phyloP scores from a whole-genome alignment of 2,113 vertebrate genomes.

The Podiceps cristatus region DNA sequence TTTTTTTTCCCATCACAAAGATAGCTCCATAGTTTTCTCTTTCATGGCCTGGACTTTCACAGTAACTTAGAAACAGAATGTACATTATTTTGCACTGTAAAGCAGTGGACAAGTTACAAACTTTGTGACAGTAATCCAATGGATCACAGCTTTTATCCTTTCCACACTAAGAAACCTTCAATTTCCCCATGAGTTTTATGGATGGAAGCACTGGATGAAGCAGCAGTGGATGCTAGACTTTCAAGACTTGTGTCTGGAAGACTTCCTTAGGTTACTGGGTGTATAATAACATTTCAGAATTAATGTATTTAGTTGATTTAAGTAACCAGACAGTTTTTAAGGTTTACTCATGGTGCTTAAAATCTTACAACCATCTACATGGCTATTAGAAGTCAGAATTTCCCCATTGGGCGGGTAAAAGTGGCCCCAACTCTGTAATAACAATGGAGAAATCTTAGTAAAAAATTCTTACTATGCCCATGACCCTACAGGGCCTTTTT shows the following conservation, averaged over 20 bases:
- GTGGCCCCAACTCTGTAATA: neutral
- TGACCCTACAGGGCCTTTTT: neutral
- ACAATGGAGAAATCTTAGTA: neutral
- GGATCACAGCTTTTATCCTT: neutral
- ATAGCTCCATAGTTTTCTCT: neutral
- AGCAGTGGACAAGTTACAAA: neutral
- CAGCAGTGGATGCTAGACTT: neutral
- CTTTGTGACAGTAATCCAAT: neutral
- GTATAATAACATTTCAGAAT: neutral
- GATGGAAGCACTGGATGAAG: neutral
- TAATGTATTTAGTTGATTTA: neutral
- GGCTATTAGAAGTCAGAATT: neutral
- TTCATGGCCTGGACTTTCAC: neutral
- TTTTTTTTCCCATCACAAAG: neutral
- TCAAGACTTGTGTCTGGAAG: neutral
- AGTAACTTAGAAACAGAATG: neutral
- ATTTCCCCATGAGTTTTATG: neutral
- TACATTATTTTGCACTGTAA: neutral
- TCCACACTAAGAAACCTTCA: neutral
- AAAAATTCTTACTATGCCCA: neutral
- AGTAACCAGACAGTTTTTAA: neutral
- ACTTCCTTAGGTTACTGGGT: neutral
- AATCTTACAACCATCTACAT: neutral
- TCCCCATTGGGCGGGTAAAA: accelerated
- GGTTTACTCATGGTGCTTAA: neutral